Percentiles rank a stretch among this genome's conserved stretches.
Conservation (phyloP, 2,113 vertebrate species). For the Meles meles region DNA sequence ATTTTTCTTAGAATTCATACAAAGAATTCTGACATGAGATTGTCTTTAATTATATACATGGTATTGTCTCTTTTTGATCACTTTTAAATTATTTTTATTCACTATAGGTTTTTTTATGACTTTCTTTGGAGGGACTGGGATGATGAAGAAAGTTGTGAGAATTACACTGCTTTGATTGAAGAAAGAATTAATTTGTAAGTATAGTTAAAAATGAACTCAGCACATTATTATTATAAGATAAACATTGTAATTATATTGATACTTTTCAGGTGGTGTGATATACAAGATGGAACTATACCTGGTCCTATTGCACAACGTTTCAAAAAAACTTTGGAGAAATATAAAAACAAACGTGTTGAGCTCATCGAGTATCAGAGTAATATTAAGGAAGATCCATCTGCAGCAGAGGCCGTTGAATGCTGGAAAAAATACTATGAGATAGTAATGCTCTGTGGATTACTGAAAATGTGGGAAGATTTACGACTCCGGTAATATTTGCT, state of each 20-base stretch:
- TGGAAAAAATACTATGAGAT: slow-evolving; percentile 82
- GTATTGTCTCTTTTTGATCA: background rate
- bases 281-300: slow-evolving; percentile 78
- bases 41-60: slow-evolving; percentile 1
- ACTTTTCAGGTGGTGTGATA: slow-evolving; percentile 79
- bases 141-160: slow-evolving; percentile 77
- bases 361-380: slow-evolving; percentile 77
- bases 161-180: slow-evolving; percentile 78
- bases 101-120: slow-evolving; percentile 79
- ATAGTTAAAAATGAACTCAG: background rate
- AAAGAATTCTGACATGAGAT: background rate
- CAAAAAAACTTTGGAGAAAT: slow-evolving; percentile 78
- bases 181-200: slow-evolving; percentile 84
- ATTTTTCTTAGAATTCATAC: slow-evolving; percentile 22
- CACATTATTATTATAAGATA: background rate
- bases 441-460: slow-evolving; percentile 76
- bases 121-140: slow-evolving; percentile 81
- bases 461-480: slow-evolving; percentile 80
- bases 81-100: slow-evolving; percentile 36
- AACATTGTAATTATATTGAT: background rate
- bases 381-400: slow-evolving; percentile 75
- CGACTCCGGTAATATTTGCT: slow-evolving; percentile 65
- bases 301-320: slow-evolving; percentile 77
- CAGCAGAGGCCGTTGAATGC: slow-evolving; percentile 78
- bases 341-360: slow-evolving; percentile 75